Evolutionary conservation across 1,140 invertebrate genomes (phyloP).

Genomic region (Bombyx mori): DNA sequence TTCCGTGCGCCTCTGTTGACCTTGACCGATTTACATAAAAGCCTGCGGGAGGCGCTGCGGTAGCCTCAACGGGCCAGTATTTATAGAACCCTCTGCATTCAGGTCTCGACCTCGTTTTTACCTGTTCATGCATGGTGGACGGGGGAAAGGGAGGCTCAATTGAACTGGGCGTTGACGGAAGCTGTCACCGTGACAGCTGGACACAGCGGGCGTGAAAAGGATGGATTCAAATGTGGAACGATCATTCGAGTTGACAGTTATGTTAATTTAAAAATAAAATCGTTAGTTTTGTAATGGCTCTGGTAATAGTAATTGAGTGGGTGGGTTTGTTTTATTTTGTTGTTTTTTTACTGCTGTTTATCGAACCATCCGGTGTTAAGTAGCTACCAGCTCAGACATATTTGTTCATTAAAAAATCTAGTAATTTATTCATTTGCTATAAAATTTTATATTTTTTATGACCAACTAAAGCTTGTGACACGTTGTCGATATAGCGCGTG

Average conservation of each 20-base stretch:
- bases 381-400: no score
- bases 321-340: slow-evolving; percentile 1
- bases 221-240: slow-evolving; percentile 15
- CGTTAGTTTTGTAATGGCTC: no score
- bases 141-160: slow-evolving; percentile 6
- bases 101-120: slow-evolving; percentile 1
- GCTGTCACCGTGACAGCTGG: slow-evolving; percentile 25
- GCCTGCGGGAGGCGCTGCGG: slow-evolving; percentile 28
- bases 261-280: no score
- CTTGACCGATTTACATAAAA: slow-evolving; percentile 32
- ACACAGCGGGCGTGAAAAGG: slow-evolving; percentile 19
- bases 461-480: no score
- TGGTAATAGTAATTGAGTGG: neutral
- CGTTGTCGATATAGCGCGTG: no score
- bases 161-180: slow-evolving; percentile 12
- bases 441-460: no score
- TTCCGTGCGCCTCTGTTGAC: slow-evolving; percentile 19
- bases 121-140: neutral
- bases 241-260: slow-evolving; percentile 4
- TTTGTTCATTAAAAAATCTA: no score
- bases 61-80: slow-evolving; percentile 17
- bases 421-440: no score
- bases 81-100: slow-evolving; percentile 15
- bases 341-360: neutral
- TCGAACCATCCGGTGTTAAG: no score